Evolutionary conservation across 2,113 vertebrate genomes (phyloP), one percentile per base, ranked within the genome.

Genomic region (Anoura caudifer): DNA sequence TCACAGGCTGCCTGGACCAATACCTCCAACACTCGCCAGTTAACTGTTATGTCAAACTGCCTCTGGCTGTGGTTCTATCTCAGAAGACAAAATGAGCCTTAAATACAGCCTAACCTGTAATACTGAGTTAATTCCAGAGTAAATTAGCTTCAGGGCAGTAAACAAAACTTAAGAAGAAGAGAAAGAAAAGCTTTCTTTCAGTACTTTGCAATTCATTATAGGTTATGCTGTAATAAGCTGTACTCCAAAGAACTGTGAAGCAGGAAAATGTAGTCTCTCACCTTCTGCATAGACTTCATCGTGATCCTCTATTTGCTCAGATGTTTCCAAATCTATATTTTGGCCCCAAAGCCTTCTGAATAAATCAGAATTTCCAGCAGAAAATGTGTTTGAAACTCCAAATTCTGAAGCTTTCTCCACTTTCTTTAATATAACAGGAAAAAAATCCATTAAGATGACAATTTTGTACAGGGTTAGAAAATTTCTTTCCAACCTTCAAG

Each of bases 271-370:
- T 12, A 41, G 84, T 65, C 12, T 63, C 98, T 98, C 86, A 99
- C 99, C 99, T 99, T 99, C 99, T 82, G 97, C 95, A 87, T 97
- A 98, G 50, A 99, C 97, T 5, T 99, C 99, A 95, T 99, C 98
- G 2, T 99, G 98, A 98, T 99, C 99, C 86, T 98, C 98, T 92
- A 98, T 96, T 97, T 98, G 98, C 24, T 99, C 98, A 70, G 87
- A 31, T 38, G 96, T 98, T 97, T 98, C 98, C 96, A 99, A 84
- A 41, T 98, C 94, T 80, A 97, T 90, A 38, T 97, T 90, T 28
- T 93, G 96, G 70, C 43, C 95, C 96, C 79, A 94, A 61, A 94
- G 59, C 54, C 96, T 96, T 79, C 91, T 69, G 36, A 91, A 83
- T n/a, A 96, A 69, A 94, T 98, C 98, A 87, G 98, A 97, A 45